phyloP scores from a whole-genome alignment of 2,113 vertebrate species.

The Gnathonemus longibarbis region DNA sequence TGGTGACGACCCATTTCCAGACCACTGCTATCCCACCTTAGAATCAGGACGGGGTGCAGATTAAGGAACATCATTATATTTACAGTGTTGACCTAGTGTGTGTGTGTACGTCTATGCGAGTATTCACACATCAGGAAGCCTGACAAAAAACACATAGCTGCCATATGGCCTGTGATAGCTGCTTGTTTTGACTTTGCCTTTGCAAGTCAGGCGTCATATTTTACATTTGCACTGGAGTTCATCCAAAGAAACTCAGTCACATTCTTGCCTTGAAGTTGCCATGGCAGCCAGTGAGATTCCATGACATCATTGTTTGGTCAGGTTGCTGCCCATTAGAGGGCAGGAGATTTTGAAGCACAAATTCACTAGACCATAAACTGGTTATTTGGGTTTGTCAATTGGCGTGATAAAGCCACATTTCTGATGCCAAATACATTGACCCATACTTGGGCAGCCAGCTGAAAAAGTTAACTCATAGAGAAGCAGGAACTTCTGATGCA shows the following conservation, averaged over 20 bases:
- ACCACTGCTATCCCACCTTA: not conserved
- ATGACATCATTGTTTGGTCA: not conserved
- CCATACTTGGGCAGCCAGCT: conserved; percentile 11
- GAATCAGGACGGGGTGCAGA: conserved; percentile 1
- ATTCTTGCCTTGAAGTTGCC: not conserved
- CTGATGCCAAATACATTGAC: not conserved
- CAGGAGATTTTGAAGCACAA: not conserved
- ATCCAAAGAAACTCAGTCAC: not conserved
- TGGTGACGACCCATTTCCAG: not conserved
- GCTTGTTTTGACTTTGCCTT: not conserved
- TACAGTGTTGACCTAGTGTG: not conserved
- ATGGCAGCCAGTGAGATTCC: not conserved
- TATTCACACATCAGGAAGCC: not conserved
- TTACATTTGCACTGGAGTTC: not conserved
- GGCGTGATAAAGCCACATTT: not conserved
- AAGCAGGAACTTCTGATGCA: not conserved
- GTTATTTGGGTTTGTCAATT: not conserved
- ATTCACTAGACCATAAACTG: not conserved
- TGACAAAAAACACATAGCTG: conserved; percentile 20
- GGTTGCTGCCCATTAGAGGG: not conserved
- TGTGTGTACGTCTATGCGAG: not conserved
- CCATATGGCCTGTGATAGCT: not conserved
- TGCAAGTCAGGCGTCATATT: not conserved
- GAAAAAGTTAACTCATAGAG: not conserved
- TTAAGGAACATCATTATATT: not conserved